These are phyloP conservation scores for Pocillopora damicornis DNA, from an alignment of 64 coral and sea anemone species.

Conservation along the genomic window DNA sequence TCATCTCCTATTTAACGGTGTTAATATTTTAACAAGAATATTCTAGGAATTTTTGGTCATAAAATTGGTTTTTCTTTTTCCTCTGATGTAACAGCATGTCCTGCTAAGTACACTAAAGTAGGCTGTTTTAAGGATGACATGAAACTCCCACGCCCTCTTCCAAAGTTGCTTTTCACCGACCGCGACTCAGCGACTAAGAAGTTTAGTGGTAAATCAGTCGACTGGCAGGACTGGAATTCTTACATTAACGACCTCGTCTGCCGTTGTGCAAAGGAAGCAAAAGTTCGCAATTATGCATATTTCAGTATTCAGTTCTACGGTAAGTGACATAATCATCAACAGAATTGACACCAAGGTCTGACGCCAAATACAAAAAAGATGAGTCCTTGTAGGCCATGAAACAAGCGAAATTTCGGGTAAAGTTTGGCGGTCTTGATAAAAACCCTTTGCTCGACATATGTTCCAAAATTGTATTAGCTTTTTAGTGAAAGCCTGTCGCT, in stretches of 20 bases:
- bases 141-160: conserved; percentile 15
- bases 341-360: too few species aligned
- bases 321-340: not conserved
- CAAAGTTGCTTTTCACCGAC: conserved; percentile 49
- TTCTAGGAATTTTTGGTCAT: too few species aligned
- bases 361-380: too few species aligned
- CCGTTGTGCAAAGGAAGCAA: conserved; percentile 53
- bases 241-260: conserved; percentile 55
- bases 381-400: too few species aligned
- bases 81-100: conserved; percentile 4
- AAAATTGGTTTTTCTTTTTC: not conserved
- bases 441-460: too few species aligned
- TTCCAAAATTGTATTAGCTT: too few species aligned
- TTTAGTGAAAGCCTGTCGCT: too few species aligned
- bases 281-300: not conserved
- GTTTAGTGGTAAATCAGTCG: conserved; percentile 30
- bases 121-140: conserved; percentile 66
- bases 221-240: conserved; percentile 58
- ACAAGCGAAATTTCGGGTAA: too few species aligned
- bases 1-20: too few species aligned
- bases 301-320: conserved; percentile 52
- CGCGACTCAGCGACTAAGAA: conserved; percentile 20
- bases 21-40: too few species aligned
- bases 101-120: conserved; percentile 20
- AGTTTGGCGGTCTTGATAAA: too few species aligned